These are phyloP conservation scores for Orthosia cruda DNA, from an alignment of 2,888 invertebrate species.

Conservation along the genomic window DNA sequence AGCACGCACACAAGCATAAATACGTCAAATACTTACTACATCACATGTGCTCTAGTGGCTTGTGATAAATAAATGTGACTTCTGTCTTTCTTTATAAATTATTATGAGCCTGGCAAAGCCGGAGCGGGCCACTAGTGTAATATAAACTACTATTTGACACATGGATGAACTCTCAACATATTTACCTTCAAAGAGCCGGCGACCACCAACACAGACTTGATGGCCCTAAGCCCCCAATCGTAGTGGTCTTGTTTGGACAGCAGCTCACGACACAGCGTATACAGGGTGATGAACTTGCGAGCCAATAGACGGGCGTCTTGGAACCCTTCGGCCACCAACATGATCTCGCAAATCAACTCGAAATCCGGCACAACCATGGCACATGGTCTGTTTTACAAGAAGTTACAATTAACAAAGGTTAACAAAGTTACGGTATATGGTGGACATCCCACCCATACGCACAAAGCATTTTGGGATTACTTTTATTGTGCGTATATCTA, in stretches of 20 bases:
- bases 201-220: conserved; percentile 98
- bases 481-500: no score
- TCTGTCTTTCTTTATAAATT: no score
- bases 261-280: conserved; percentile 97
- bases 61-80: no score
- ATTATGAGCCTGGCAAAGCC: no score
- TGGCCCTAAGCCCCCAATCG: conserved; percentile 99
- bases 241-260: conserved; percentile 99
- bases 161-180: not conserved
- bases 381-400: conserved; percentile 94
- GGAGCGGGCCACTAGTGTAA: no score
- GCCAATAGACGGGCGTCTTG: conserved; percentile 97
- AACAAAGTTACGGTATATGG: no score
- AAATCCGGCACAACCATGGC: conserved; percentile 99
- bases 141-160: not conserved
- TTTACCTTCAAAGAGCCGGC: conserved; percentile 96
- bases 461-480: no score
- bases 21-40: no score
- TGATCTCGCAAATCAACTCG: conserved; percentile 98
- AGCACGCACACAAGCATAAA: no score
- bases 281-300: conserved; percentile 98
- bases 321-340: conserved; percentile 99
- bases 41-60: no score
- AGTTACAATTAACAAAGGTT: not conserved
- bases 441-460: no score